Evolutionary conservation across 2,113 vertebrate species (phyloP), one percentile per base, ranked within the genome.

Genomic region (Rhinogobius similis): DNA sequence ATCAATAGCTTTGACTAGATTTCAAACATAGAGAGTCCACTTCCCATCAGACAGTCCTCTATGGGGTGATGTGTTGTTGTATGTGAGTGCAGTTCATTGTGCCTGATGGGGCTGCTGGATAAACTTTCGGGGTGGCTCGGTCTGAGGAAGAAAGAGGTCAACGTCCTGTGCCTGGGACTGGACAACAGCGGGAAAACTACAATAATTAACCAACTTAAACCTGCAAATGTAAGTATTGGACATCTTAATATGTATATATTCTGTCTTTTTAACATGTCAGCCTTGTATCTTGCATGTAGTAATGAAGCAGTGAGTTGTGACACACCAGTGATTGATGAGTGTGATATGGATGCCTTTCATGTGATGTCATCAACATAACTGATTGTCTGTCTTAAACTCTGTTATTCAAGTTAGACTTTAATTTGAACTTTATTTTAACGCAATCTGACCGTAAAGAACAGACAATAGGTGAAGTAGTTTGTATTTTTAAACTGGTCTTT

Each of bases 161-260:
- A 96, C 18, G 95, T 99, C 78, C 84, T 99, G 79, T 99, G 97
- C 91, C 90, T 99, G 88, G 97, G 97, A 4, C 91, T 99, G 81
- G 98, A 99, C 91, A 99, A 99, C 70, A 98, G 97, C 14, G 98
- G 97, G 65, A 99, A 99, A 91, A 99, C 97, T 0, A 99, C 96
- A 0, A 99, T 99, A 81, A 98, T 99, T 86, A 99, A 98, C 89
- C 96, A 97, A 72, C 94, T 99, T 23, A 99, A 99, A 86, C 97
- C 97, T 52, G 87, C 95, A 16, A 96, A 96, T 65, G 97, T 98
- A 82, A 96, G 95, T 95, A 66, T 2, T 65, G 5, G 1, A 46
- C 29, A 61, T n/a, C 27, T 36, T 16, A 41, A 58, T 36, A 4
- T 16, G 5, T 4, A 67, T 50, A 2, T n/a, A n/a, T n/a, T n/a